Evolutionary conservation across 2,797 vertebrate species (phyloP).

Genomic region (Agapornis canus): DNA sequence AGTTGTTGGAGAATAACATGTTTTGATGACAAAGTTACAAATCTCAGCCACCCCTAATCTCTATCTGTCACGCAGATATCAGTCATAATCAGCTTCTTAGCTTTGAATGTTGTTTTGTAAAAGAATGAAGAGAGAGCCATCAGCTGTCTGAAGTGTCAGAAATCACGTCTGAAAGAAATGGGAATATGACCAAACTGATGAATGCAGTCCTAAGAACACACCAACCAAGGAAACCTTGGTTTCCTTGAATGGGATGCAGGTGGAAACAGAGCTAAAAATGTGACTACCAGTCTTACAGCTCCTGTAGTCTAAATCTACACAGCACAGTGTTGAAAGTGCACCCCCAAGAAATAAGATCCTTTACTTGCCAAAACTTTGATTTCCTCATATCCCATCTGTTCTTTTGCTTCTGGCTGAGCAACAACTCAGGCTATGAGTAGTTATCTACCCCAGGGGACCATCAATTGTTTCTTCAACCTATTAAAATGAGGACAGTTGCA

Average conservation of each 20-base stretch:
- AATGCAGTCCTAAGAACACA: background rate
- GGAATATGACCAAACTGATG: background rate
- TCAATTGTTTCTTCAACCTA: background rate
- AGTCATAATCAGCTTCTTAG: background rate
- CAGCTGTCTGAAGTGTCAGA: background rate
- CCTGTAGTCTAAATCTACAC: background rate
- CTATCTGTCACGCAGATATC: background rate
- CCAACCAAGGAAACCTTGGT: background rate
- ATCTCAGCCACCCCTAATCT: background rate
- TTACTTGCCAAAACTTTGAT: background rate
- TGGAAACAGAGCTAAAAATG: background rate
- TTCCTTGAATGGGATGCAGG: background rate
- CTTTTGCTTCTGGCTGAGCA: background rate
- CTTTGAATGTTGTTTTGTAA: background rate
- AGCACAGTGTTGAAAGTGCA: background rate
- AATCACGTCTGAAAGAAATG: background rate
- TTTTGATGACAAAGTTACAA: background rate
- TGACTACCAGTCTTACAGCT: background rate
- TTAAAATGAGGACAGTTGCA: background rate
- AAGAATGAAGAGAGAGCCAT: background rate
- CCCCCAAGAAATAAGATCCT: background rate
- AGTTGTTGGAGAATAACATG: background rate
- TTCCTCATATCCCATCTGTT: background rate
- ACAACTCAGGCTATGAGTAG: background rate
- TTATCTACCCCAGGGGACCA: background rate